These are phyloP conservation scores for Podarcis cretensis DNA, from an alignment of 2,113 vertebrate species.

Conservation along the genomic window DNA sequence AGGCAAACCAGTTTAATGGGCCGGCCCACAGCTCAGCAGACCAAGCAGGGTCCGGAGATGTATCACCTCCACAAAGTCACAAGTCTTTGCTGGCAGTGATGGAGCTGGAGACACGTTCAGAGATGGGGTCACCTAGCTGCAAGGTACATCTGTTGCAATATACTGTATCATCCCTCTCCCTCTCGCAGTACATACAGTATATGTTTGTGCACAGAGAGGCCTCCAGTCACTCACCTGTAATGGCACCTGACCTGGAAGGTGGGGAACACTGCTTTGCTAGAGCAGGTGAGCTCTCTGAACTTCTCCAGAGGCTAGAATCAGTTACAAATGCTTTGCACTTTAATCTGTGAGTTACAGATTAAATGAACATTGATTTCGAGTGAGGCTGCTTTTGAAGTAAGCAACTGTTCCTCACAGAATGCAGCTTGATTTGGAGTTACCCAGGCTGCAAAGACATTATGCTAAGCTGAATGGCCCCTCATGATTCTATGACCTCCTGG, in stretches of 20 bases:
- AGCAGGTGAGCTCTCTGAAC: not conserved
- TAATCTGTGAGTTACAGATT: not conserved
- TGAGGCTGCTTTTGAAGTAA: not conserved
- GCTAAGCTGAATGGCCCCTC: not conserved
- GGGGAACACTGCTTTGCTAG: not conserved
- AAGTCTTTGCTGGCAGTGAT: slow-evolving; percentile 12
- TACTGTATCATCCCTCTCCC: slow-evolving; percentile 20
- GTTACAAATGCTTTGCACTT: not conserved
- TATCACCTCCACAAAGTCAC: not conserved
- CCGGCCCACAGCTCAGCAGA: slow-evolving; percentile 42
- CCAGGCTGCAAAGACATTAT: not conserved
- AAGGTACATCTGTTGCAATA: not conserved
- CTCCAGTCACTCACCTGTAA: slow-evolving; percentile 17
- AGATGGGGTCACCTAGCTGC: slow-evolving; percentile 11
- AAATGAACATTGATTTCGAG: not conserved
- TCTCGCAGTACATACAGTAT: not conserved
- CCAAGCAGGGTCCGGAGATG: slow-evolving; percentile 56
- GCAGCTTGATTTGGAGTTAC: not conserved
- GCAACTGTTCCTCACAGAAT: not conserved
- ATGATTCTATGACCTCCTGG: not conserved
- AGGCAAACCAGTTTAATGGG: slow-evolving; percentile 62
- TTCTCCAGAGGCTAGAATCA: not conserved
- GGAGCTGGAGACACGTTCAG: not conserved
- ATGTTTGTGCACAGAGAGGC: slow-evolving; percentile 15
- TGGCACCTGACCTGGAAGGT: slow-evolving; percentile 24